These are phyloP conservation scores for Cheirogaleus major DNA, from an alignment of 2,797 vertebrate species.

Conservation along the genomic window DNA sequence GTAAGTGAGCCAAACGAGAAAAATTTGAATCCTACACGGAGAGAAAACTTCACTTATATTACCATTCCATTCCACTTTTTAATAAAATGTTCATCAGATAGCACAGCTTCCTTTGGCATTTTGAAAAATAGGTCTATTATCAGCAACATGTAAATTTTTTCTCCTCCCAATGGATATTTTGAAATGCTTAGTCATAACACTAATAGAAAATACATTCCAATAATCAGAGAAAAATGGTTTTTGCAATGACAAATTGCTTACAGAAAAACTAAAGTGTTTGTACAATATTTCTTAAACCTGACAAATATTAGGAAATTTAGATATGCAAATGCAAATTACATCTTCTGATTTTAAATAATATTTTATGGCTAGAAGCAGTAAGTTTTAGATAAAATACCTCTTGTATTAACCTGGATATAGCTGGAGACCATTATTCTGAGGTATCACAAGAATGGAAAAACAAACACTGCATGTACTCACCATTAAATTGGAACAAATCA, in stretches of 20 bases:
- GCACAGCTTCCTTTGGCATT: conserved; percentile 68
- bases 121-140: conserved; percentile 77
- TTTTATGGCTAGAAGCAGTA: conserved; percentile 28
- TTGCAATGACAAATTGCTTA: conserved; percentile 37
- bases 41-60: conserved; percentile 3
- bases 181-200: conserved; percentile 64
- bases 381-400: neutral
- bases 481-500: too few species aligned
- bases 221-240: conserved; percentile 51
- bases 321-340: neutral
- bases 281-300: conserved; percentile 55
- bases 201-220: conserved; percentile 65
- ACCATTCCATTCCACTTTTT: conserved; percentile 31
- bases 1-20: neutral
- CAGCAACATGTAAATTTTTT: conserved; percentile 65
- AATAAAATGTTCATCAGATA: conserved; percentile 71
- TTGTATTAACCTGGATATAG: too few species aligned
- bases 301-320: conserved; percentile 34
- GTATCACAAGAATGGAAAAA: too few species aligned
- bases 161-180: conserved; percentile 54
- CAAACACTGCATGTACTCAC: too few species aligned
- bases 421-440: too few species aligned
- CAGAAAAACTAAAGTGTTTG: conserved; percentile 45
- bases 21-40: neutral
- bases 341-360: neutral